Evolutionary conservation across 2,113 vertebrate genomes (phyloP), one percentile per base, ranked within the genome.

Genomic region (Perca schrenkii): DNA sequence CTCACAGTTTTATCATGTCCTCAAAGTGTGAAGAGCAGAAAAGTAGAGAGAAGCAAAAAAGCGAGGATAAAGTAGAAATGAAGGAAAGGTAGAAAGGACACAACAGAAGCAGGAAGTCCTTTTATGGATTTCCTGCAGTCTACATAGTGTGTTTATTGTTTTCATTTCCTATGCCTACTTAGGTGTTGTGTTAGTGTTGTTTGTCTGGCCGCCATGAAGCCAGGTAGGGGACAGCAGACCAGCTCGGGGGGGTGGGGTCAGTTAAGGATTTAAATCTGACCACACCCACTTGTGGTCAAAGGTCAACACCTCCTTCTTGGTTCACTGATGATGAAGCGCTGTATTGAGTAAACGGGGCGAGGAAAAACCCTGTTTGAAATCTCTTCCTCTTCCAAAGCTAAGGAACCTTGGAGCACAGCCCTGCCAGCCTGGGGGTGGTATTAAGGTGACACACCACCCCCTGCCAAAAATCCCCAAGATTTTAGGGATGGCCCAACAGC

Each of bases 1-100:
- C 98, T 99, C 97, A 98, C 98, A 98, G 98, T 98, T 92, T 91
- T 98, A 96, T 98, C 96, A 97, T 97, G 96, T 98, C 97, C 96
- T 97, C 96, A 97, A 96, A 96, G 84, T 94, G 94, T 94, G 93
- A 96, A 94, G 94, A 94, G 95, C 85, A 92, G 95, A 94, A 94
- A 94, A 93, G 94, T 94, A 94, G 91, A 93, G 82, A 90, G 82
- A 89, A 94, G 93, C 94, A 71, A 89, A 88, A 80, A 54, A 70
- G 68, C 10, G 0, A 60, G 34, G 28, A 47, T 14, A 74, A 82
- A 79, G 46, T 40, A 58, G 31, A 52, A 68, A 47, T 75, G 58
- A 83, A 62, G 53, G 62, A 67, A 71, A 73, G 74, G 64, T 53
- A 83, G 65, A 80, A 82, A 60, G 53, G 79, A 79, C 74, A 77